A percentile compares a stretch with the other conserved stretches of the same genome.
phyloP scores from a whole-genome alignment of 2,888 invertebrate genomes.

The Thysanoteuthis rhombus region DNA sequence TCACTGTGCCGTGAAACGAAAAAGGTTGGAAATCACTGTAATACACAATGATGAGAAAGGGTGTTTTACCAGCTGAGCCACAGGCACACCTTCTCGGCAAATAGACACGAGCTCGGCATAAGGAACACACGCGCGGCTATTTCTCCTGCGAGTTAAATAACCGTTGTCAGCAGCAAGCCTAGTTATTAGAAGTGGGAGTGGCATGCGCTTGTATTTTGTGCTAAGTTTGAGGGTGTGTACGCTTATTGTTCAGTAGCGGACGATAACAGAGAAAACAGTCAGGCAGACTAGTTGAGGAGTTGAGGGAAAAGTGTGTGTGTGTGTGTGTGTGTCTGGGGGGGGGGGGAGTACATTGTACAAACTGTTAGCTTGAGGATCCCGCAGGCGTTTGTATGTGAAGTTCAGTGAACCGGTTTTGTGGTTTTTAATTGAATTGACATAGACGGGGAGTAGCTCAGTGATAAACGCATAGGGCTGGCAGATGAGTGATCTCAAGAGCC shows the following conservation, averaged over 20 bases:
- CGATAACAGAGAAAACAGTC: background rate
- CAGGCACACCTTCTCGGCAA: background rate
- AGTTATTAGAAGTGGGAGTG: background rate
- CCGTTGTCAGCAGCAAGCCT: background rate
- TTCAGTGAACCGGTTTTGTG: background rate
- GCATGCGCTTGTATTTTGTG: background rate
- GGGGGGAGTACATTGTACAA: background rate
- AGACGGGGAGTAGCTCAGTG: background rate
- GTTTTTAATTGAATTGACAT: background rate
- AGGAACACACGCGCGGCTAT: background rate
- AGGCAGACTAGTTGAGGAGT: background rate
- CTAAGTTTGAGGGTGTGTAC: constrained; percentile 12
- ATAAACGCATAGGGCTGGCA: background rate
- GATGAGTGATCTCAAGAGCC: no score
- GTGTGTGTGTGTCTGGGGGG: background rate
- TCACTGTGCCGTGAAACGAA: no score
- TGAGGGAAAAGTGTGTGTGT: no score
- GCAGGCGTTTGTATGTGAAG: background rate
- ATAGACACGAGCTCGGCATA: background rate
- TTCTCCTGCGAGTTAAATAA: background rate
- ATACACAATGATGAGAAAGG: no score
- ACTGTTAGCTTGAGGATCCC: background rate
- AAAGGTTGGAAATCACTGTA: background rate
- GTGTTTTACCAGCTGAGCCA: background rate
- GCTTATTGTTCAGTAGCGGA: background rate